Percentiles rank a stretch among this genome's conserved stretches.
Conservation (phyloP, 2,113 vertebrate genomes). For the Cephalophus harveyi region DNA sequence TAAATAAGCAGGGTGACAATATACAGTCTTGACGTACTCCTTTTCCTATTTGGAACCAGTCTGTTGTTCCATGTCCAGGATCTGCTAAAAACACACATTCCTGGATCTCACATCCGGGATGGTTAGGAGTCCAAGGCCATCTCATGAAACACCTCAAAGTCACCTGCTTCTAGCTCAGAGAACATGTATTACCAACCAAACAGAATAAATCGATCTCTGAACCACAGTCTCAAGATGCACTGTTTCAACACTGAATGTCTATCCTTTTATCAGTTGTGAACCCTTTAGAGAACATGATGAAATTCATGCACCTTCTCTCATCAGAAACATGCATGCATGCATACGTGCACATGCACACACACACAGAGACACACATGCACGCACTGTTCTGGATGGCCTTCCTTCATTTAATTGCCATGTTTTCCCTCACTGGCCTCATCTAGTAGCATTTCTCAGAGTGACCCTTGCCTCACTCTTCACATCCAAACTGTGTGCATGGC, state of each 20-base stretch:
- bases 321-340: not conserved
- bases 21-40: too few relatives aligned
- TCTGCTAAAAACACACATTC: not conserved
- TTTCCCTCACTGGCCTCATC: not conserved
- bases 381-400: not conserved
- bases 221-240: not conserved
- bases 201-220: not conserved
- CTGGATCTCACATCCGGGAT: not conserved
- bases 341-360: too few relatives aligned
- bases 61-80: too few relatives aligned
- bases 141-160: not conserved
- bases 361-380: too few relatives aligned
- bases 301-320: not conserved
- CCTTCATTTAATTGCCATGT: not conserved
- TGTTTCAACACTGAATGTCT: not conserved
- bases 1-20: too few relatives aligned
- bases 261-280: not conserved
- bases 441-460: not conserved
- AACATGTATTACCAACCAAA: not conserved
- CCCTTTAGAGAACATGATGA: not conserved
- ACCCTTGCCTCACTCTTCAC: not conserved
- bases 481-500: not conserved
- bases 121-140: not conserved
- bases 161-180: not conserved
- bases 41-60: too few relatives aligned